Evolutionary conservation across 2,888 invertebrate genomes (phyloP).

Genomic region (Drosophila fungiperda): DNA sequence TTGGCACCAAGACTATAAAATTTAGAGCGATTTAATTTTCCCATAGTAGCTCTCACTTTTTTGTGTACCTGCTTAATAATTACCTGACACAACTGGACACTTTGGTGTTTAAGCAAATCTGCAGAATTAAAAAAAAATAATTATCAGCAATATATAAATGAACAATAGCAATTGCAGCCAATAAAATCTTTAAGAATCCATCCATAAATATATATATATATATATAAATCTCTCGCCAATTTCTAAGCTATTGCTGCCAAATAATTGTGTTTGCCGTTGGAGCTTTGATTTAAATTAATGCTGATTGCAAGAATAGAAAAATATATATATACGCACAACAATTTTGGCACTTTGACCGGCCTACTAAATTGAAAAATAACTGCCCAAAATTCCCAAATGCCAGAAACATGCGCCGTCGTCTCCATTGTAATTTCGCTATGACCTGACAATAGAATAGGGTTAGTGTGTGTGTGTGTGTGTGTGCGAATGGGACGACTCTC

Average conservation of each 20-base stretch:
- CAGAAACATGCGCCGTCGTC: slow-evolving; percentile 34
- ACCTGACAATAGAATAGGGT: slow-evolving; percentile 37
- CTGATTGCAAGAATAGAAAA: slow-evolving; percentile 49
- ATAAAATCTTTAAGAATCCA: neutral
- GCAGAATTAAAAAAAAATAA: neutral
- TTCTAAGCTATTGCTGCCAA: slow-evolving; percentile 49
- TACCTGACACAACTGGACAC: neutral
- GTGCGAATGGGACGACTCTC: neutral
- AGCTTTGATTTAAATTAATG: slow-evolving; percentile 64
- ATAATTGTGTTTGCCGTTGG: slow-evolving; percentile 51
- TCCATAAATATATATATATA: neutral
- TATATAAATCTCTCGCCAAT: neutral
- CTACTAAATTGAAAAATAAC: slow-evolving; percentile 19
- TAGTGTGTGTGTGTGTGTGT: neutral
- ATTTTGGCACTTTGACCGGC: slow-evolving; percentile 14
- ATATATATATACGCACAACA: slow-evolving; percentile 48
- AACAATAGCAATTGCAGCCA: neutral
- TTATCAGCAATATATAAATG: neutral
- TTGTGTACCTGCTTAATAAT: neutral
- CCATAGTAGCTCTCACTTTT: neutral
- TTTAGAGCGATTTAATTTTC: neutral
- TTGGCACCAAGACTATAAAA: neutral
- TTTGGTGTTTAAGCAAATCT: neutral
- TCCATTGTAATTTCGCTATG: slow-evolving; percentile 52
- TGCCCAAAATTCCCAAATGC: slow-evolving; percentile 27